Percentiles rank a stretch among this genome's conserved stretches.
Evolutionary conservation across 2,113 vertebrate species (phyloP).

Genomic region (Ceuthmochares aereus): DNA sequence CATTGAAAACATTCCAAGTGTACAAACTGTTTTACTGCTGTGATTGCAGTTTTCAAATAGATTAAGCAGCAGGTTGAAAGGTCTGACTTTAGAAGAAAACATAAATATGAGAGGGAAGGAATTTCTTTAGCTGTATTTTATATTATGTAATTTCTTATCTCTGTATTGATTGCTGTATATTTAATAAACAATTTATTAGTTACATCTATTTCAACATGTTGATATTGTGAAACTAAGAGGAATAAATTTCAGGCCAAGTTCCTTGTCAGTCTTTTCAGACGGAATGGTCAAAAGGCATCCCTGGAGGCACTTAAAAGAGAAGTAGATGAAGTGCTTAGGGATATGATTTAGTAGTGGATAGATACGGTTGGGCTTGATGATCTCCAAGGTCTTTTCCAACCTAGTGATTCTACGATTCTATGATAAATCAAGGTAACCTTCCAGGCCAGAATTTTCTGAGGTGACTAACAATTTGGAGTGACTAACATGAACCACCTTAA

Average conservation of each 20-base stretch:
- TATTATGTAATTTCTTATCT: conserved; percentile 42
- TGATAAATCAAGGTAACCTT: background rate
- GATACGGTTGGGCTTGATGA: too few relatives aligned
- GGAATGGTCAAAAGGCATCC: background rate
- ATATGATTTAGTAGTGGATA: too few relatives aligned
- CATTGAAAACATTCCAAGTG: conserved; percentile 68
- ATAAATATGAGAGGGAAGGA: background rate
- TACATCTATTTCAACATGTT: conserved; percentile 24
- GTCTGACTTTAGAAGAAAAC: conserved; percentile 58
- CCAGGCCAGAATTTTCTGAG: background rate
- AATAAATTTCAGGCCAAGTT: background rate
- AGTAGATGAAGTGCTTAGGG: too few relatives aligned
- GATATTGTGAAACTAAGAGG: background rate
- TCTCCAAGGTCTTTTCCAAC: too few relatives aligned
- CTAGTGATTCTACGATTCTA: too few relatives aligned
- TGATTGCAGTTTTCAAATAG: conserved; percentile 64
- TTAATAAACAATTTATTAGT: conserved; percentile 52
- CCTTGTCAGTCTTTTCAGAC: conserved; percentile 20
- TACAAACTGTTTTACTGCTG: conserved; percentile 65
- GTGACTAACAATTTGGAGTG: background rate
- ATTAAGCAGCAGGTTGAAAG: conserved; percentile 60
- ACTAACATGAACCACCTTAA: background rate
- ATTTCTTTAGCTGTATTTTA: conserved; percentile 37
- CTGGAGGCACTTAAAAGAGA: too few relatives aligned
- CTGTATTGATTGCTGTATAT: conserved; percentile 9